Conservation (phyloP, 2,113 vertebrate genomes). For the Cebidichthys violaceus region DNA sequence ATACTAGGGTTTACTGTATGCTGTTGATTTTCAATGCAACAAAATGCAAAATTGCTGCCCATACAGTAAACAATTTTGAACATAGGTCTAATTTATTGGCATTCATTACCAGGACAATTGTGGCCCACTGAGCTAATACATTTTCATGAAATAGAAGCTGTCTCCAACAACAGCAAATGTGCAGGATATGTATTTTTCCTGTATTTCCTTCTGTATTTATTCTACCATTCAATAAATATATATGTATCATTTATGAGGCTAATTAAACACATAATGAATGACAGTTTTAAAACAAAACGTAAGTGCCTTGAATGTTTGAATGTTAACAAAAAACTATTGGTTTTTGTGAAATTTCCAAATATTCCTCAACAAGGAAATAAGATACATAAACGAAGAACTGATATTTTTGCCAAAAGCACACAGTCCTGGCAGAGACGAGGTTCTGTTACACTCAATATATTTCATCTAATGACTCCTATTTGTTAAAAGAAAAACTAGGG, state of each 20-base stretch:
- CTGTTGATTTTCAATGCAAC: background rate
- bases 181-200: background rate
- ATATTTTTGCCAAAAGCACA: background rate
- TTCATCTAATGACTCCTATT: background rate
- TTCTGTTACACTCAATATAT: background rate
- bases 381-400: background rate
- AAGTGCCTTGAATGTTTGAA: slow-evolving; percentile 6
- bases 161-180: background rate
- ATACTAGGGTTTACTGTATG: background rate
- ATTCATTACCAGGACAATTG: slow-evolving; percentile 9
- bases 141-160: background rate
- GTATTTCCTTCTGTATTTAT: background rate
- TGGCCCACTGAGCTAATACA: background rate
- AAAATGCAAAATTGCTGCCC: background rate
- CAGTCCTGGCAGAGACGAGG: background rate
- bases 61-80: background rate
- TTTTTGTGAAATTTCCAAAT: background rate
- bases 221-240: background rate
- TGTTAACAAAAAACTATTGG: background rate
- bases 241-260: background rate
- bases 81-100: background rate
- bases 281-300: background rate
- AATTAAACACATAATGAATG: background rate
- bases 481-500: background rate
- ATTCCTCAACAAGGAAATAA: background rate